phyloP scores from a whole-genome alignment of 2,113 vertebrate genomes.

The Lophochroa leadbeateri region DNA sequence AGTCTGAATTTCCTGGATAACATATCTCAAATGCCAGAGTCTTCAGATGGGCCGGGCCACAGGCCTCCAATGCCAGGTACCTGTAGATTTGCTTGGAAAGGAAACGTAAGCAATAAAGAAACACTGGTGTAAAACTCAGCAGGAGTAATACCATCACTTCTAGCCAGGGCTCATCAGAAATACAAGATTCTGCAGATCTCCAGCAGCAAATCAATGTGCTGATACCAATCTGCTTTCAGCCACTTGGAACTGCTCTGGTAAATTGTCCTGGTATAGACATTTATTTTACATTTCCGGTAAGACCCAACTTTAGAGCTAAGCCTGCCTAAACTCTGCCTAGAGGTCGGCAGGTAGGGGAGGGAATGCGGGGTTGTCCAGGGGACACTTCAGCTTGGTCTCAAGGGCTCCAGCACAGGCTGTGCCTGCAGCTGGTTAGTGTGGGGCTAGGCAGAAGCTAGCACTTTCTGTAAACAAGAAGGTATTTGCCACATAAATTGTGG shows the following conservation, averaged over 20 bases:
- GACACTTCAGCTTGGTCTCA: neutral
- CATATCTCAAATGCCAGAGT: neutral
- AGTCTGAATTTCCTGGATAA: neutral
- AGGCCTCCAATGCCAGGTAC: neutral
- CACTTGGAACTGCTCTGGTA: neutral
- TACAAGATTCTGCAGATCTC: slow-evolving; percentile 1
- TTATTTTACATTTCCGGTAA: slow-evolving; percentile 27
- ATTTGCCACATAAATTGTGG: neutral
- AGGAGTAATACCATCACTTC: neutral
- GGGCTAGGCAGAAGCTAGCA: neutral
- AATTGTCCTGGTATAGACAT: slow-evolving; percentile 17
- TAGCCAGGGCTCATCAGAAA: slow-evolving; percentile 17
- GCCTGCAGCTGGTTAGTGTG: neutral
- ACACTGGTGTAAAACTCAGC: neutral
- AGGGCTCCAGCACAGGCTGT: neutral
- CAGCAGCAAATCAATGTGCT: slow-evolving; percentile 21
- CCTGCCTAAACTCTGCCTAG: neutral
- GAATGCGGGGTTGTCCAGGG: fast-evolving
- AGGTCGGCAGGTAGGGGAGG: neutral
- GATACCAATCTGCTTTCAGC: slow-evolving; percentile 37
- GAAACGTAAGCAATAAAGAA: neutral
- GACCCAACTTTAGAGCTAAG: neutral
- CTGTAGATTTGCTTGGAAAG: neutral
- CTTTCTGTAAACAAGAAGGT: neutral
- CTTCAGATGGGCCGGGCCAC: neutral